Percentiles rank a stretch among this genome's conserved stretches.
Evolutionary conservation across 53 echinoderm and acorn worm genomes (phyloP).

Genomic region (Apostichopus leukothele): DNA sequence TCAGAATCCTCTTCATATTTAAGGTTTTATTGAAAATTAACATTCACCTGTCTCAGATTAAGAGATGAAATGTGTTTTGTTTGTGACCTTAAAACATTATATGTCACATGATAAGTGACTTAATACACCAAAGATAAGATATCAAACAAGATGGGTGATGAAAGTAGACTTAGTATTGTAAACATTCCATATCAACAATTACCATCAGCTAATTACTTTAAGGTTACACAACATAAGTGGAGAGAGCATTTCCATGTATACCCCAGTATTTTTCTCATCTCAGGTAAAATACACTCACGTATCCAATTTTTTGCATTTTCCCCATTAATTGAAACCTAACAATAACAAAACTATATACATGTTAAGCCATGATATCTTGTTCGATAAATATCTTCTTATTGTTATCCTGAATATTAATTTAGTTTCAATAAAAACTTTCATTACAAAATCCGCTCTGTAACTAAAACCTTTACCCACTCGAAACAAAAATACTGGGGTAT

Average conservation of each 20-base stretch:
- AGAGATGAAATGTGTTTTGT: too few species aligned
- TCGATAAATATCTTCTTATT: neutral
- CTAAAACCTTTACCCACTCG: neutral
- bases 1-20: too few species aligned
- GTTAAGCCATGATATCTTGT: too few species aligned
- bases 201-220: too few species aligned
- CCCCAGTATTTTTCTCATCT: slow-evolving; percentile 24
- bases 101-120: too few species aligned
- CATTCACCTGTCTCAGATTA: too few species aligned
- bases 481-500: slow-evolving; percentile 15
- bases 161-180: too few species aligned
- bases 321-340: neutral
- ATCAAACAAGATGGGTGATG: too few species aligned
- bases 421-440: neutral
- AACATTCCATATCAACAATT: too few species aligned
- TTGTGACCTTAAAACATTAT: too few species aligned
- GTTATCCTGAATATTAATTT: neutral
- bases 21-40: too few species aligned
- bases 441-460: neutral
- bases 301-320: slow-evolving; percentile 42
- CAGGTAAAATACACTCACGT: neutral
- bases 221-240: neutral
- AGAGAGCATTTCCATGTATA: neutral
- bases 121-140: too few species aligned
- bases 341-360: neutral